Evolutionary conservation across 2,888 invertebrate genomes (phyloP).

Genomic region (Agrotis ipsilon): DNA sequence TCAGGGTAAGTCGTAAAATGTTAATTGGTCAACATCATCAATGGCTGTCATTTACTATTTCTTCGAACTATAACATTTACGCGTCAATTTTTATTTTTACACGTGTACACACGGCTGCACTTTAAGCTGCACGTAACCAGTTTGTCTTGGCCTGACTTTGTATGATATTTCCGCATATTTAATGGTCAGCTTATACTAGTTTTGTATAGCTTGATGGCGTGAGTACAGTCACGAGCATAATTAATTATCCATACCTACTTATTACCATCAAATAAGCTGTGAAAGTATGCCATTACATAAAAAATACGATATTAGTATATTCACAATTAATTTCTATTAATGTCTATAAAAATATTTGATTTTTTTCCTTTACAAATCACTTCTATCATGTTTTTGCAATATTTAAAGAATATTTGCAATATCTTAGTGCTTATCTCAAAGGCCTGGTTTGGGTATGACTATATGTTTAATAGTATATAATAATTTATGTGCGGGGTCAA

Average conservation of each 20-base stretch:
- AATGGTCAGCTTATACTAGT: no score
- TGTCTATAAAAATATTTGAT: neutral
- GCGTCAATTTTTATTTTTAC: slow-evolving; percentile 46
- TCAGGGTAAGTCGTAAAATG: slow-evolving; percentile 62
- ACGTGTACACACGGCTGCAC: neutral
- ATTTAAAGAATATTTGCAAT: neutral
- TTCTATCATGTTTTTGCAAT: slow-evolving; percentile 17
- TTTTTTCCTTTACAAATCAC: slow-evolving; percentile 5
- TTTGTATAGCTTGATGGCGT: no score
- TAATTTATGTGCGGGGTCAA: slow-evolving; percentile 1
- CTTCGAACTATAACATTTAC: slow-evolving; percentile 63
- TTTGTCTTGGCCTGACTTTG: no score
- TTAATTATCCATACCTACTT: neutral
- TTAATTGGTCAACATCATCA: slow-evolving; percentile 73
- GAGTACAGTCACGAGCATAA: slow-evolving; percentile 10
- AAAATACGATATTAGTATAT: no score
- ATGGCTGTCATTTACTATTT: slow-evolving; percentile 67
- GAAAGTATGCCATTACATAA: no score
- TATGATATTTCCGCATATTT: no score
- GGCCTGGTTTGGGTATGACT: slow-evolving; percentile 19
- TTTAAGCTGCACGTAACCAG: no score
- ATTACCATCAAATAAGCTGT: no score
- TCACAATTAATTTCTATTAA: no score
- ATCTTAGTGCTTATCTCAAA: slow-evolving; percentile 24
- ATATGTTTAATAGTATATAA: neutral